Percentiles rank a stretch among this genome's conserved stretches.
Evolutionary conservation across 2,888 invertebrate genomes (phyloP).

Genomic region (Steinernema hermaphroditum): DNA sequence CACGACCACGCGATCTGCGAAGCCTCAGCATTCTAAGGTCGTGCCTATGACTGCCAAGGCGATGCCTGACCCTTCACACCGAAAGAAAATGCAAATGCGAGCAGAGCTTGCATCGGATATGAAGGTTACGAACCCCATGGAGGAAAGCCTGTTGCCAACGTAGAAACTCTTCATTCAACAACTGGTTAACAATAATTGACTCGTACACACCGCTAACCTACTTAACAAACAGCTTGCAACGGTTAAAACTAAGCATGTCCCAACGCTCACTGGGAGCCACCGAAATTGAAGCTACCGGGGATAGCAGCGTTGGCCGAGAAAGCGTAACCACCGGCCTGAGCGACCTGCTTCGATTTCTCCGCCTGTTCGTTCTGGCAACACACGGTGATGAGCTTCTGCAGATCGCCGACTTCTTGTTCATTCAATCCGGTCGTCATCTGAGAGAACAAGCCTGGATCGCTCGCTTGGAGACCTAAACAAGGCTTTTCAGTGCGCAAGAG

Average conservation of each 20-base stretch:
- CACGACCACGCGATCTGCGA: not conserved
- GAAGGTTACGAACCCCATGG: no score
- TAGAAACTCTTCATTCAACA: conserved; percentile 24
- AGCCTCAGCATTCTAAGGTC: conserved; percentile 8
- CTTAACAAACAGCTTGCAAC: conserved; percentile 5
- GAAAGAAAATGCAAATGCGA: no score
- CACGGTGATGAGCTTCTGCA: conserved; percentile 39
- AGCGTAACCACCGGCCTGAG: conserved; percentile 43
- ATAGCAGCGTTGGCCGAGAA: conserved; percentile 41
- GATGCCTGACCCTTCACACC: no score
- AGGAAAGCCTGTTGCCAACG: no score
- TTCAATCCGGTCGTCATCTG: conserved; percentile 20
- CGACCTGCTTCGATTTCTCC: conserved; percentile 42
- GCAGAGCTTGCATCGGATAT: no score
- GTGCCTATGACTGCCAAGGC: no score
- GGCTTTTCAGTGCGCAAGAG: no score
- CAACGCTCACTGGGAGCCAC: not conserved
- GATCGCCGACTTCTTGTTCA: conserved; percentile 36
- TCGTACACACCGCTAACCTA: conserved; percentile 23
- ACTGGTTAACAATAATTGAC: not conserved
- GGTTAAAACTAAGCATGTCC: not conserved
- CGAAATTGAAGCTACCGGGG: conserved; percentile 43
- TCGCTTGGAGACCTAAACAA: not conserved
- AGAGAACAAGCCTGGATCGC: not conserved
- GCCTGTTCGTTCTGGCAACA: conserved; percentile 44